A percentile compares a stretch with the other conserved stretches of the same genome.
phyloP scores from a whole-genome alignment of 2,888 invertebrate species.

The Xanthorhoe spadicearia region DNA sequence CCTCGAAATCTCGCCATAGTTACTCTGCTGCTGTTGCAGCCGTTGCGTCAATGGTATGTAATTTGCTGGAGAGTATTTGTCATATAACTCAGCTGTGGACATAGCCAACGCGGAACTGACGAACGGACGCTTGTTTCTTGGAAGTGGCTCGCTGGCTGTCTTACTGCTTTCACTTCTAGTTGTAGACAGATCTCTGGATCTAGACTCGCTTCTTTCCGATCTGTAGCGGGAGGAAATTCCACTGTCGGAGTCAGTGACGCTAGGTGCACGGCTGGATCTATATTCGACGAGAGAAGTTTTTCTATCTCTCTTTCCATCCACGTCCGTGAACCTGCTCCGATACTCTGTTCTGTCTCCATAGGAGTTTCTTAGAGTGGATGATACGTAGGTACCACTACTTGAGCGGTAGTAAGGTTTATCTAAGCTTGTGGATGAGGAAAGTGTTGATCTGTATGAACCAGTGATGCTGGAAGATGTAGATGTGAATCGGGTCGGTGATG shows the following conservation, averaged over 20 bases:
- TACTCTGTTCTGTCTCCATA: slow-evolving; percentile 74
- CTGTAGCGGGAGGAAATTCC: slow-evolving; percentile 68
- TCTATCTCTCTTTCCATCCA: slow-evolving; percentile 74
- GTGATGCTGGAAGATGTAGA: slow-evolving; percentile 75
- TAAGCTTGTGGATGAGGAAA: slow-evolving; percentile 76
- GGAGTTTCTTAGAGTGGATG: slow-evolving; percentile 63
- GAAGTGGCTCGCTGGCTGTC: slow-evolving; percentile 68
- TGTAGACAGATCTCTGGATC: slow-evolving; percentile 82
- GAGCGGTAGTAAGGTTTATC: slow-evolving; percentile 84
- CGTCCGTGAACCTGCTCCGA: slow-evolving; percentile 67
- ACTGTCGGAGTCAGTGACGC: slow-evolving; percentile 78
- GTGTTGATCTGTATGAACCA: slow-evolving; percentile 77
- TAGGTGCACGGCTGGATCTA: slow-evolving; percentile 71
- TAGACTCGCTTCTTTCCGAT: slow-evolving; percentile 80
- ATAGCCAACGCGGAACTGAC: slow-evolving; percentile 82
- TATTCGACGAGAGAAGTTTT: slow-evolving; percentile 75
- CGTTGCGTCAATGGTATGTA: slow-evolving; percentile 87
- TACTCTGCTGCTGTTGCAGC: slow-evolving; percentile 64
- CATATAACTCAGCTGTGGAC: slow-evolving; percentile 88
- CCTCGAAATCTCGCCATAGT: slow-evolving; percentile 72
- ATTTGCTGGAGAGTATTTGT: slow-evolving; percentile 90
- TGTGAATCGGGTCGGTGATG: slow-evolving; percentile 82
- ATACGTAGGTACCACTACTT: slow-evolving; percentile 74
- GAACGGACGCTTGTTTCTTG: slow-evolving; percentile 70
- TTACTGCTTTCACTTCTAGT: slow-evolving; percentile 83